Evolutionary conservation across 92 coral and sea anemone genomes (phyloP).

Genomic region (Anthopleura xanthogrammica): DNA sequence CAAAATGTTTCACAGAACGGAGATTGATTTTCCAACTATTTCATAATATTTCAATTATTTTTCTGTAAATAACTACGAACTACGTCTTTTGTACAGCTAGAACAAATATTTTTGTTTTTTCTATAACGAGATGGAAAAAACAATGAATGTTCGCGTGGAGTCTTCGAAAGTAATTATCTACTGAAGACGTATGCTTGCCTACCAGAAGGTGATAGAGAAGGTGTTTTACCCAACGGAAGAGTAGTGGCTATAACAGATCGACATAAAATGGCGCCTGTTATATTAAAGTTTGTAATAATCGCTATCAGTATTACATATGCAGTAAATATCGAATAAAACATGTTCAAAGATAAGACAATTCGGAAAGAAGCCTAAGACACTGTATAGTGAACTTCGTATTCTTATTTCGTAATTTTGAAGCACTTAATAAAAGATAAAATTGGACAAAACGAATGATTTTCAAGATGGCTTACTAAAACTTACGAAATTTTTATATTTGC

Average conservation of each 20-base stretch:
- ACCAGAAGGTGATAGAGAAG: neutral
- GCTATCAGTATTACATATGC: neutral
- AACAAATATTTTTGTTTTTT: no score
- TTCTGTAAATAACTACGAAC: no score
- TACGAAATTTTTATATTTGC: no score
- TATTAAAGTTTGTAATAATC: neutral
- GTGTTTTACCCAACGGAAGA: neutral
- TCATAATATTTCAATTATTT: no score
- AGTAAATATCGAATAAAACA: neutral
- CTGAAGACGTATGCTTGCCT: neutral
- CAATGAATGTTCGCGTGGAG: neutral
- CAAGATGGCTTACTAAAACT: no score
- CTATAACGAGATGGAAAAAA: neutral
- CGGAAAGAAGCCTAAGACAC: neutral
- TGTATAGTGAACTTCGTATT: no score
- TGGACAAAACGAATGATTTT: no score
- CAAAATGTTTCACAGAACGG: neutral
- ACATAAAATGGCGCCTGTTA: neutral
- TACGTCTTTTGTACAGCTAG: neutral
- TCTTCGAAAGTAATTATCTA: no score
- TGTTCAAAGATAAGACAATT: neutral
- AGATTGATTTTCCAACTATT: neutral
- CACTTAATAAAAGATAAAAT: no score
- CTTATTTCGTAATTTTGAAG: no score
- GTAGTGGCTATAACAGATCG: neutral